A percentile compares a stretch with the other conserved stretches of the same genome.
Evolutionary conservation across 2,113 vertebrate genomes (phyloP).

Genomic region (Ammodytes marinus): DNA sequence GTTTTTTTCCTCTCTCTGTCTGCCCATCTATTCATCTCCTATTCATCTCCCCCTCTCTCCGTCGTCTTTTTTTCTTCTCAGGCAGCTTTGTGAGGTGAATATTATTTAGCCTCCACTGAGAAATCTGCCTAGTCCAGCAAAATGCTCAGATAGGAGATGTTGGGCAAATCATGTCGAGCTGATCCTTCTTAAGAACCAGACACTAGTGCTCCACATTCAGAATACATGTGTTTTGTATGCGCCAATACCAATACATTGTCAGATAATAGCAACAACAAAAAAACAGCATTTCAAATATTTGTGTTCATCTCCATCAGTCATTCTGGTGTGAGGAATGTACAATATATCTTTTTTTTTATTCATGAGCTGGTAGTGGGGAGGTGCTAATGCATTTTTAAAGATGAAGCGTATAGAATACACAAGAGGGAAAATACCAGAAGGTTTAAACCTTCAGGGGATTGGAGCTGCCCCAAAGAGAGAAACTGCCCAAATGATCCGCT

Average conservation of each 20-base stretch:
- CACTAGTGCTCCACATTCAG: slow-evolving; percentile 1
- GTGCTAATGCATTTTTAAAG: slow-evolving; percentile 66
- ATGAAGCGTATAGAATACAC: slow-evolving; percentile 29
- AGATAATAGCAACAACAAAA: background rate
- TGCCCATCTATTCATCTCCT: slow-evolving; percentile 13
- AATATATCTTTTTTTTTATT: slow-evolving; percentile 40
- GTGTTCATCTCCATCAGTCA: slow-evolving; percentile 23
- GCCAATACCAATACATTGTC: slow-evolving; percentile 5
- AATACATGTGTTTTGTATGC: background rate
- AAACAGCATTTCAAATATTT: background rate
- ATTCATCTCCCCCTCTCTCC: background rate
- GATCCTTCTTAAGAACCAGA: slow-evolving; percentile 9
- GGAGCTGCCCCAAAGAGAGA: background rate
- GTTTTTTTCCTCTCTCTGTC: slow-evolving; percentile 31
- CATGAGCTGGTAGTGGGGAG: slow-evolving; percentile 19
- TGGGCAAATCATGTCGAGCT: slow-evolving; percentile 9
- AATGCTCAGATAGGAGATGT: slow-evolving; percentile 22
- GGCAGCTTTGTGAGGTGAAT: slow-evolving; percentile 39
- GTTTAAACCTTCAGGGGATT: slow-evolving; percentile 2
- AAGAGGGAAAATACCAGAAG: slow-evolving; percentile 27
- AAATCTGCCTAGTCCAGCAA: slow-evolving; percentile 53
- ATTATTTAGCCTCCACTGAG: slow-evolving; percentile 29
- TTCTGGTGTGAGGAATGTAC: background rate
- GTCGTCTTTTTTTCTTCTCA: slow-evolving; percentile 4
- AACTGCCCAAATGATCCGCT: slow-evolving; percentile 21